Evolutionary conservation across 2,888 invertebrate genomes (phyloP).

Genomic region (Pterostichus niger): DNA sequence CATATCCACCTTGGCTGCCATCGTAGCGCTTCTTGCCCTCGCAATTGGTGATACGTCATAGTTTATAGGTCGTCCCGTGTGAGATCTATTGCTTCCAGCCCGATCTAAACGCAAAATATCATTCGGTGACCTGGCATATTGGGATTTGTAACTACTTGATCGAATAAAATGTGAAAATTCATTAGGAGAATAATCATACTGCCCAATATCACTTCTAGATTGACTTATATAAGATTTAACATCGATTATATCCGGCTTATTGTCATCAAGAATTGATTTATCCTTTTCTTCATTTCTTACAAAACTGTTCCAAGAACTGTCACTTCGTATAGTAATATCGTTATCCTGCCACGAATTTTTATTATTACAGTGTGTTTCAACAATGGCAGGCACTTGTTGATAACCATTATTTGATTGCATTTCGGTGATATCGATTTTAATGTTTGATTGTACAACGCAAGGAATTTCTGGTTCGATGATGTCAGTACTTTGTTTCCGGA

Average conservation of each 20-base stretch:
- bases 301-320: slow-evolving; percentile 45
- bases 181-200: slow-evolving; percentile 74
- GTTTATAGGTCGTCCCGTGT: slow-evolving; percentile 76
- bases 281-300: slow-evolving; percentile 35
- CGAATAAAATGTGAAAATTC: slow-evolving; percentile 82
- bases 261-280: slow-evolving; percentile 68
- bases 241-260: slow-evolving; percentile 82
- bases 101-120: slow-evolving; percentile 75
- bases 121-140: slow-evolving; percentile 82
- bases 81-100: slow-evolving; percentile 77
- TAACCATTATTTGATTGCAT: slow-evolving; percentile 76
- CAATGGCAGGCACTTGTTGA: slow-evolving; percentile 83
- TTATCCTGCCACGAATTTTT: slow-evolving; percentile 29
- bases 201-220: slow-evolving; percentile 84
- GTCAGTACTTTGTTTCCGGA: slow-evolving; percentile 79
- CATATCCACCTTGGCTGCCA: slow-evolving; percentile 71
- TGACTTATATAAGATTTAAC: slow-evolving; percentile 87
- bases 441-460: slow-evolving; percentile 54
- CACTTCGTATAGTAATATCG: slow-evolving; percentile 57
- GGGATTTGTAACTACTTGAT: slow-evolving; percentile 85
- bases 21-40: slow-evolving; percentile 74
- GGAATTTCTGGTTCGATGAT: slow-evolving; percentile 72
- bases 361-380: slow-evolving; percentile 71
- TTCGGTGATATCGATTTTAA: slow-evolving; percentile 40
- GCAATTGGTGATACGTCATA: slow-evolving; percentile 67